Evolutionary conservation across 2,797 vertebrate species (phyloP).

Genomic region (Notolabrus celidotus): DNA sequence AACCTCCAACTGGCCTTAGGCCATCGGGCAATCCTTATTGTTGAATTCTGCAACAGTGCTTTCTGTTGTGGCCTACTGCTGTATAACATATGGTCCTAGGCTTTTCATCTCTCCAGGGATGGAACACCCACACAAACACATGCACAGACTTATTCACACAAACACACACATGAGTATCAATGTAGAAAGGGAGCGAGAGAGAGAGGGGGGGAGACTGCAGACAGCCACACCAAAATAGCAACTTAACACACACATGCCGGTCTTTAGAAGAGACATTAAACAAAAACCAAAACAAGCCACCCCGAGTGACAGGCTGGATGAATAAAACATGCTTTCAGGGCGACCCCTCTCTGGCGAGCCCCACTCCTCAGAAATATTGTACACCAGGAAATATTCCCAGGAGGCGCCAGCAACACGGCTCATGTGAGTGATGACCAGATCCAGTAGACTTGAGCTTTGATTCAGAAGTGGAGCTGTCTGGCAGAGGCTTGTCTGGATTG

Average conservation of each 20-base stretch:
- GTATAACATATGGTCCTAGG: slow-evolving; percentile 75
- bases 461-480: slow-evolving; percentile 52
- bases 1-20: slow-evolving; percentile 60
- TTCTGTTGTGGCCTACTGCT: slow-evolving; percentile 76
- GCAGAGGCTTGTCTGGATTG: slow-evolving; percentile 30
- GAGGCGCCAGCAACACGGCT: slow-evolving; percentile 52
- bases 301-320: slow-evolving; percentile 63
- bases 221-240: slow-evolving; percentile 63
- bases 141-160: slow-evolving; percentile 54
- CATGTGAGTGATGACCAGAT: slow-evolving; percentile 62
- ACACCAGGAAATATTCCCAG: slow-evolving; percentile 63
- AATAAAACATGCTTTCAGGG: slow-evolving; percentile 72
- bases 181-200: slow-evolving; percentile 6
- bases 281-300: slow-evolving; percentile 69
- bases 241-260: slow-evolving; percentile 61
- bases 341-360: slow-evolving; percentile 55
- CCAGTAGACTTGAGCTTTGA: slow-evolving; percentile 45
- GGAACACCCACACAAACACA: slow-evolving; percentile 78
- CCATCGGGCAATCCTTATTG: slow-evolving; percentile 63
- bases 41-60: slow-evolving; percentile 61
- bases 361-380: slow-evolving; percentile 58
- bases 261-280: slow-evolving; percentile 78
- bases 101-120: slow-evolving; percentile 78
- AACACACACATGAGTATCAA: slow-evolving; percentile 42
- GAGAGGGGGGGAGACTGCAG: slow-evolving; percentile 44